phyloP scores from a whole-genome alignment of 1,140 invertebrate species.

The Acromyrmex charruanus region DNA sequence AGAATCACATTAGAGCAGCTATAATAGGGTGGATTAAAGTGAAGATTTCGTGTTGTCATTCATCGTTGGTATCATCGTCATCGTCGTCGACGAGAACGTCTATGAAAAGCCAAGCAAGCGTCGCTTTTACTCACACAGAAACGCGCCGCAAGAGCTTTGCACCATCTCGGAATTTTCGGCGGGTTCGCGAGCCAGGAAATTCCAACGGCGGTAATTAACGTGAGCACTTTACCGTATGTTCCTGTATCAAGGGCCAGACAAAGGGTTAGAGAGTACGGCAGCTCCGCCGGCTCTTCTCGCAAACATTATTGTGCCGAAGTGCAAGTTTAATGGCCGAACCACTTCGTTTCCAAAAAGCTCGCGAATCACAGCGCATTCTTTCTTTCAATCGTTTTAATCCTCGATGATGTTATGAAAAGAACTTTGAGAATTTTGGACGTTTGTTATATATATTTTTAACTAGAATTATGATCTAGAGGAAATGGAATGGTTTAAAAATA shows the following conservation, averaged over 20 bases:
- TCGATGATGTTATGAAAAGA: background rate
- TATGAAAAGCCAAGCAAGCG: background rate
- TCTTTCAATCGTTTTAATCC: background rate
- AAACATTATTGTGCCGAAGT: slow-evolving; percentile 68
- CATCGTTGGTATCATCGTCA: background rate
- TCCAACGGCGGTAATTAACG: slow-evolving; percentile 72
- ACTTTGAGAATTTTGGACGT: background rate
- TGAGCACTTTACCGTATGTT: slow-evolving; percentile 71
- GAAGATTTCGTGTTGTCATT: background rate
- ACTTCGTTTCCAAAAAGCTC: slow-evolving; percentile 40
- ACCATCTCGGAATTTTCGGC: slow-evolving; percentile 64
- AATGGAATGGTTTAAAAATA: background rate
- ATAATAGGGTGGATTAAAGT: slow-evolving; percentile 16
- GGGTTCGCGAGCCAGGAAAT: slow-evolving; percentile 64
- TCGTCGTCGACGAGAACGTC: slow-evolving; percentile 7
- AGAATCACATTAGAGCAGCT: slow-evolving; percentile 10
- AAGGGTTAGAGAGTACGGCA: slow-evolving; percentile 64
- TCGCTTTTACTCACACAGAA: slow-evolving; percentile 3
- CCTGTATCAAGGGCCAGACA: slow-evolving; percentile 66
- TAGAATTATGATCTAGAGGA: background rate
- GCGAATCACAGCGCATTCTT: slow-evolving; percentile 10
- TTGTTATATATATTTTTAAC: background rate
- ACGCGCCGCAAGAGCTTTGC: slow-evolving; percentile 25
- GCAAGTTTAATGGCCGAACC: slow-evolving; percentile 46
- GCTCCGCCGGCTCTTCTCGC: slow-evolving; percentile 24